Base-by-base conservation (phyloP, 2,888 invertebrate genomes). In the Sphaerophoria rueppellii region DNA sequence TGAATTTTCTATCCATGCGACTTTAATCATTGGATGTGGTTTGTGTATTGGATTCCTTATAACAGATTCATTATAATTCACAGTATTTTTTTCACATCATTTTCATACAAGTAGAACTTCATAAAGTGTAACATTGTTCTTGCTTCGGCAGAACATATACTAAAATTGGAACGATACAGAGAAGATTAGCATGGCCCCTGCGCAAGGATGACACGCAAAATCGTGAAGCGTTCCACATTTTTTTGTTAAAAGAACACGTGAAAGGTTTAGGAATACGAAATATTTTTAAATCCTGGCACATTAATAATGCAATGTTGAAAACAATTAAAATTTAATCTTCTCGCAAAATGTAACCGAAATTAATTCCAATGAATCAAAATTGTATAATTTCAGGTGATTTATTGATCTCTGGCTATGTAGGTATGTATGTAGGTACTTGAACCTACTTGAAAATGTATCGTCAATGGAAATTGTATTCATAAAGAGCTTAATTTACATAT, bases 181-280 rank as follows among this genome's bases (percentile, higher is more conserved):
- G 96, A 96, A 96, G 96, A 96, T 96, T 95, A 96, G 95, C 96
- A 96, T 96, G 95, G 95, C 95, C 95, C 95, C 95, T 96, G 95
- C 95, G 95, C 95, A 96, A 96, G 96, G 95, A 96, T 96, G 96
- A 96, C 96, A 96, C 96, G 96, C 96, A 96, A 96, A 96, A 95
- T 96, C 96, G 95, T 96, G 95, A 96, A 96, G 95, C 95, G 95
- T 95, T 91, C 90, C 90, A 90, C 90, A 91, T 90, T 91, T 67
- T 67, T 50, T 65, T 63, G 32, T 61, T 14, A 58, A 58, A 40
- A 24, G 24, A 24, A 24, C 2, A 24, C 24, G 24, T 24, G 24
- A 24, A 24, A 24, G 24, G 24, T 24, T 24, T 1, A 24, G 1
- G 24, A 24, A 24, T 24, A 24, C 24, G 24, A 24, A 24, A 24